phyloP scores from a whole-genome alignment of 2,888 invertebrate genomes.

The Agrilus mali region DNA sequence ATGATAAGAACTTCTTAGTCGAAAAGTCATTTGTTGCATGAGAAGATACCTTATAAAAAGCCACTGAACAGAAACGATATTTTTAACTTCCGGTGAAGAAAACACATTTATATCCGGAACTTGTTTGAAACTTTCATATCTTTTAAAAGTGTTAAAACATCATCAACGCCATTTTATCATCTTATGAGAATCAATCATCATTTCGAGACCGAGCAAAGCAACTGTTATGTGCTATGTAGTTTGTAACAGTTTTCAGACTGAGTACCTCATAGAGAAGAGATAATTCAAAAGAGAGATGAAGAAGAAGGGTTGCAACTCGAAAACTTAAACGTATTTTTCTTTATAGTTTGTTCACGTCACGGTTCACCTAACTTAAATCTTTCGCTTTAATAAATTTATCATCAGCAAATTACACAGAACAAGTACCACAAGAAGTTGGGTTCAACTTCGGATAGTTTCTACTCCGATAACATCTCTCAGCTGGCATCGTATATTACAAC shows the following conservation, averaged over 20 bases:
- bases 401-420: slow-evolving; percentile 5
- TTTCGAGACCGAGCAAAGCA: too few species aligned
- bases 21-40: too few species aligned
- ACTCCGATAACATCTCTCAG: not conserved
- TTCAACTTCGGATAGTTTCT: slow-evolving; percentile 1
- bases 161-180: too few species aligned
- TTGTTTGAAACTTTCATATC: too few species aligned
- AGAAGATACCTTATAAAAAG: too few species aligned
- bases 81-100: too few species aligned
- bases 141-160: too few species aligned
- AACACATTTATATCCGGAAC: too few species aligned
- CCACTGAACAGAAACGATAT: too few species aligned
- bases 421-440: slow-evolving; percentile 2
- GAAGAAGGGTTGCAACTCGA: not conserved
- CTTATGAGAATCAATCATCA: too few species aligned
- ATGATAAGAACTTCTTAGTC: too few species aligned
- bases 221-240: not conserved
- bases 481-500: too few species aligned
- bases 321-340: slow-evolving; percentile 3
- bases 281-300: not conserved
- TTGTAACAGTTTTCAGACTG: not conserved
- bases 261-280: not conserved
- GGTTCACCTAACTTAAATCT: slow-evolving; percentile 1
- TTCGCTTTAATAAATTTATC: slow-evolving; percentile 5
- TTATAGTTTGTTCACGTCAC: slow-evolving; percentile 1